A percentile compares a stretch with the other conserved stretches of the same genome.
phyloP scores from a whole-genome alignment of 2,888 invertebrate genomes.

The Spilosoma lubricipeda region DNA sequence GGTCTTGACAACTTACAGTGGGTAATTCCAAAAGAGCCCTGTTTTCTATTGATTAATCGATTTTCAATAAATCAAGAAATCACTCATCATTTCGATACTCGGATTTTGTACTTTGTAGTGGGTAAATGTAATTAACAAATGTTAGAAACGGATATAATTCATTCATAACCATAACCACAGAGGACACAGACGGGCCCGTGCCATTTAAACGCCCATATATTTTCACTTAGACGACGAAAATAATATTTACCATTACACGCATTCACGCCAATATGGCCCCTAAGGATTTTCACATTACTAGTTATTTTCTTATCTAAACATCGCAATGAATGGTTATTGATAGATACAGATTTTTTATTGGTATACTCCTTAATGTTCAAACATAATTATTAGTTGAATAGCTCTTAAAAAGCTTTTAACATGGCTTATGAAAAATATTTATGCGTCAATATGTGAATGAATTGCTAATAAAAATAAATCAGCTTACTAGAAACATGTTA shows the following conservation, averaged over 20 bases:
- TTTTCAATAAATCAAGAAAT: too few relatives aligned
- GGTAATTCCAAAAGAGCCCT: too few relatives aligned
- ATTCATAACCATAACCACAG: not conserved
- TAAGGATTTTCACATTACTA: conserved; percentile 36
- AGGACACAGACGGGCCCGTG: not conserved
- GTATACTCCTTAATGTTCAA: conserved; percentile 43
- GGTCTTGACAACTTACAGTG: too few relatives aligned
- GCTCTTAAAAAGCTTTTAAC: conserved; percentile 53
- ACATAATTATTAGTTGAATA: conserved; percentile 40
- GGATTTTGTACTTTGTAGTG: too few relatives aligned
- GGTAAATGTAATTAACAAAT: not conserved
- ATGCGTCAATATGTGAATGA: not conserved
- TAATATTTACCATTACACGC: conserved; percentile 56
- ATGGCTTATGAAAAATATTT: conserved; percentile 35
- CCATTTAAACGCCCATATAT: conserved; percentile 36
- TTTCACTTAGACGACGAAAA: conserved; percentile 46
- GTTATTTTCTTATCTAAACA: conserved; percentile 23
- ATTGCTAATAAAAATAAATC: not conserved
- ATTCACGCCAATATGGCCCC: conserved; percentile 51
- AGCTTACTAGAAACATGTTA: not conserved
- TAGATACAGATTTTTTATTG: conserved; percentile 44
- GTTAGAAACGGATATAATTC: too few relatives aligned
- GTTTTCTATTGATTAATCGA: too few relatives aligned
- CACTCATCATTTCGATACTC: too few relatives aligned
- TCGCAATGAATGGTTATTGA: conserved; percentile 56